Evolutionary conservation across 1,140 invertebrate genomes (phyloP), one percentile per base, ranked within the genome.

Genomic region (Drosophila neocordata): DNA sequence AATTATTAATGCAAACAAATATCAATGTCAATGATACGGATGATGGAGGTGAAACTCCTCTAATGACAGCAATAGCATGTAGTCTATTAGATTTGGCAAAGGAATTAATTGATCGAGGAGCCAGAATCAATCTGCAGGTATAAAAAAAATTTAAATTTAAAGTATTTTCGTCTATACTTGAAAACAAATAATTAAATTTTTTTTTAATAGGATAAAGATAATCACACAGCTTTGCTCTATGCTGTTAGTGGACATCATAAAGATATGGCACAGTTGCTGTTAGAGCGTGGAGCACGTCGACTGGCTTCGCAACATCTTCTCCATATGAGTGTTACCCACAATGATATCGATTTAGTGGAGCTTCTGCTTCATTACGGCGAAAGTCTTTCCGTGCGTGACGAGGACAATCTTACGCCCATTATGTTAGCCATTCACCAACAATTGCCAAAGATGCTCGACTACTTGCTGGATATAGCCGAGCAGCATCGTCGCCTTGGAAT

Each of bases 351-450:
- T 62, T 92, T 94, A 77, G 92, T 92, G 1, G 82, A 92, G 69
- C 69, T 93, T 20, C 78, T 94, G 6, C 68, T 94, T 12, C 55
- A 57, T 1, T 44, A 91, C 11, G 93, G 94, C 3, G 93, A 93
- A 20, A 92, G 92, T 67, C 81, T 93, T 11, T 94, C 93, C 73
- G 73, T 93, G 2, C 90, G 93, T 1, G 92, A 94, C 87, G 83
- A 92, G 24, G 91, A 92, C 60, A 94, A 94, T 9, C 92, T 93
- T 53, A 95, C 95, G 0, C 94, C 95, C 5, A 90, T 95, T 5
- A 94, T 95, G 88, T 81, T 93, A n/a, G 94, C 94, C 31, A 94
- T 94, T 60, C 92, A 92, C 6, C 93, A 92, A 56, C 92, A 93
- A 51, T 93, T 94, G 74, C 81, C 93, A 5, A 77, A 92, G 6